Evolutionary conservation across 2,113 vertebrate species (phyloP), one percentile per base, ranked within the genome.

Genomic region (Pelobates fuscus): DNA sequence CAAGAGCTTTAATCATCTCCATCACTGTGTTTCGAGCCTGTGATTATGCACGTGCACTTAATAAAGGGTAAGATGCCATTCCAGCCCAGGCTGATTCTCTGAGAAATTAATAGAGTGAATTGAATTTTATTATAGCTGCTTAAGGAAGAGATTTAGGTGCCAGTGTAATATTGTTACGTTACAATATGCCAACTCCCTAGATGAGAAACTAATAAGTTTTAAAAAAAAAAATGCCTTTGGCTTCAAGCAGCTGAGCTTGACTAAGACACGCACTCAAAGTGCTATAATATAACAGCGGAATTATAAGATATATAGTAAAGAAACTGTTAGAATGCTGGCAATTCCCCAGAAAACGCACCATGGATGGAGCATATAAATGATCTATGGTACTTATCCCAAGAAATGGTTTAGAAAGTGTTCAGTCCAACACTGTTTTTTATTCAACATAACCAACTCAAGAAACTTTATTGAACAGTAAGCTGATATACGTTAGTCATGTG

Each of bases 41-140:
- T 74, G 71, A 74, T 74, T 74, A 74, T 72, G 61, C 71, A 74
- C 61, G 71, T 74, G 71, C 71, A 65, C 61, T 74, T 74, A 65
- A 74, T 74, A 74, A 74, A 74, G 61, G 61, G 27, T 41, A 55
- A 32, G 49, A 65, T 49, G 29, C 37, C 60, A 37, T 61, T 62
- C 68, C 68, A 59, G 68, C 54, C 29, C 59, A 14, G 27, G 59
- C 59, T 29, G 20, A 37, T 74, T 74, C 71, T 15, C 61, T 24
- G 61, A 43, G 62, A 74, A 65, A 74, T 74, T 74, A 74, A 74
- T 74, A 74, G 71, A 65, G 46, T 74, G 61, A 17, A 57, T 74
- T 74, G 61, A 17, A 57, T 74, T 74, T 74, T 65, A 74, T 74
- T 74, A 66, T 18, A 57, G 71, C 62, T 74, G 63, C 71, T 74